Percentiles rank a stretch among this genome's conserved stretches.
These are phyloP conservation scores for Iguana delicatissima DNA, from an alignment of 2,797 vertebrate genomes.

Conservation along the genomic window DNA sequence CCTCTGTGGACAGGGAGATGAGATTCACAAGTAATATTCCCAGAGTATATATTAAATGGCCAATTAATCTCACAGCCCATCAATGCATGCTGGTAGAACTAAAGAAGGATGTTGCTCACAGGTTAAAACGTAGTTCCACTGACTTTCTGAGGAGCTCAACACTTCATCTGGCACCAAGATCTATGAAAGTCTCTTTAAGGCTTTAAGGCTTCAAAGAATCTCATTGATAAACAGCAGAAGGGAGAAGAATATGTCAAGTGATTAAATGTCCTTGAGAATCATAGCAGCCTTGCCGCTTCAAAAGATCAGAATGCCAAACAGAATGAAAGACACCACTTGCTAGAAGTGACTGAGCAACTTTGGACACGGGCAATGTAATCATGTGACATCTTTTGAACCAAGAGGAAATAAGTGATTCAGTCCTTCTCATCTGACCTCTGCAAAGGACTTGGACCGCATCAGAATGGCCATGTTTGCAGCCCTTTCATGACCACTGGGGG, in stretches of 20 bases:
- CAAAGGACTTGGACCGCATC: neutral
- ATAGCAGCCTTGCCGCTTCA: conserved; percentile 39
- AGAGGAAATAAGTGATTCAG: conserved; percentile 1
- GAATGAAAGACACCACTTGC: conserved; percentile 20
- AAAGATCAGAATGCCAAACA: conserved; percentile 5
- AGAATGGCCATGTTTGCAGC: neutral
- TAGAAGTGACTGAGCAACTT: conserved; percentile 17
- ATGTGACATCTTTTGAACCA: conserved; percentile 2
- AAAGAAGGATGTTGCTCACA: conserved; percentile 30
- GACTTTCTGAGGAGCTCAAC: conserved; percentile 14
- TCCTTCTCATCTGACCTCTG: conserved; percentile 7
- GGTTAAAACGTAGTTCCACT: neutral
- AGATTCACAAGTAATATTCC: conserved; percentile 30
- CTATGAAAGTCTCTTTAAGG: conserved; percentile 44
- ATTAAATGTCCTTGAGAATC: conserved; percentile 40
- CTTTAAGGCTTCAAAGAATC: conserved; percentile 15
- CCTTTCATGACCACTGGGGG: neutral
- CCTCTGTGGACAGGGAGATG: conserved; percentile 36
- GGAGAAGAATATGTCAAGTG: conserved; percentile 28
- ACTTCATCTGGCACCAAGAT: conserved; percentile 41
- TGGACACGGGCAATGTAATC: neutral
- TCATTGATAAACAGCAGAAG: conserved; percentile 45
- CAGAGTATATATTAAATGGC: conserved; percentile 30
- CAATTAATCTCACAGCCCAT: neutral
- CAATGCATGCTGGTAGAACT: neutral